These are phyloP conservation scores for Argopecten irradians DNA, from an alignment of 1,140 invertebrate genomes.

Conservation along the genomic window DNA sequence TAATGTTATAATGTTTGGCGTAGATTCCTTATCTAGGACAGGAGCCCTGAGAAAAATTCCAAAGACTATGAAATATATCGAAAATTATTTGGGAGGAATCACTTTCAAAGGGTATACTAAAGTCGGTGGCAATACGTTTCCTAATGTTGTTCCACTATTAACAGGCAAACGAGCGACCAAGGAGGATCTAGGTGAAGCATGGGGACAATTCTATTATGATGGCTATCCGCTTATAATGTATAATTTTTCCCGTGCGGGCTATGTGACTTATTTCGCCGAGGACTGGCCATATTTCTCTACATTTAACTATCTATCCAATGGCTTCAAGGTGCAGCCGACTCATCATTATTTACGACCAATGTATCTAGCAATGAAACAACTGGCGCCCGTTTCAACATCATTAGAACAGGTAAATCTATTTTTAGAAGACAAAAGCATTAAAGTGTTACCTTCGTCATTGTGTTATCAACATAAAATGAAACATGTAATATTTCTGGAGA, in stretches of 20 bases:
- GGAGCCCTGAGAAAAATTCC: constrained; percentile 52
- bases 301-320: constrained; percentile 88
- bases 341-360: constrained; percentile 90
- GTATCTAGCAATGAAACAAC: constrained; percentile 66
- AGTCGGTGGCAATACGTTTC: constrained; percentile 89
- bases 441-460: background rate
- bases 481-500: constrained; percentile 20
- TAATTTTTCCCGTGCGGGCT: constrained; percentile 81
- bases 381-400: constrained; percentile 36
- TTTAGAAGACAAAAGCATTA: background rate
- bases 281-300: constrained; percentile 86
- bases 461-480: constrained; percentile 29
- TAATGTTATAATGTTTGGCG: constrained; percentile 42
- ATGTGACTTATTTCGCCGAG: constrained; percentile 88
- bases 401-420: constrained; percentile 27
- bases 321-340: constrained; percentile 87
- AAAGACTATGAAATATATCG: constrained; percentile 56
- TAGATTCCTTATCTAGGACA: constrained; percentile 61
- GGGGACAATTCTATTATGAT: constrained; percentile 37
- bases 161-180: constrained; percentile 78
- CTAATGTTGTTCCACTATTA: constrained; percentile 86
- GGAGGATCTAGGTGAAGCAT: constrained; percentile 28
- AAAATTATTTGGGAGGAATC: constrained; percentile 80
- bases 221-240: constrained; percentile 67
- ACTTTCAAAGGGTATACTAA: constrained; percentile 89